Base-by-base conservation (phyloP, 1,140 invertebrate species). In the Papilio polyxenes region DNA sequence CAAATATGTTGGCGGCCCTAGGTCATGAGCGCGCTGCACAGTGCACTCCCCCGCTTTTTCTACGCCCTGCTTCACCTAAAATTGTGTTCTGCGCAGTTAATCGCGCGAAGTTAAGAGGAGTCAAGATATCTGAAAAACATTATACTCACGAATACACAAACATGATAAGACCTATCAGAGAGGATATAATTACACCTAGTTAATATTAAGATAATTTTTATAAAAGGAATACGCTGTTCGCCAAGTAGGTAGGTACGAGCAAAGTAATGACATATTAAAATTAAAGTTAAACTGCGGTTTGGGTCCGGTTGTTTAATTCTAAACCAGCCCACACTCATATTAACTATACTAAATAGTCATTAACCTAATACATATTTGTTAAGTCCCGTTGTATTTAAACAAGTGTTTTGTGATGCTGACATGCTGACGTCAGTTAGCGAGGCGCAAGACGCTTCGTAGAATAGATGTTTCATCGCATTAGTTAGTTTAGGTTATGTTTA, bases 401-500 rank as follows among this genome's bases (percentile, higher is more conserved):
- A 10, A 65, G 59, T 31, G 44, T 37, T 56, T 76, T 76, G 75
- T 76, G 44, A 77, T 37, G 65, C 62, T 65, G n/a, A 62, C 15
- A 15, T 53, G 51, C 10, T 65, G 62, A 80, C 78, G 59, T 80
- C 78, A 80, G 40, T n/a, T 17, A 49, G 37, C 8, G 44, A 49
- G 59, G 23, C 56, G 77, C 59, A 23, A 80, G 56, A 48, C 40
- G 59, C 23, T 80, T 80, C 20, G 49, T 77, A n/a, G 4, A 44
- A 44, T 44, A 44, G 74, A 48, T 49, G 74, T 75, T 72, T 72
- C 31, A 72, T 15, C 11, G 31, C 65, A 75, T 49, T 37, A 75
- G 6, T 75, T 65, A 76, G 75, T 76, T 81, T 44, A 84, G 82
- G 82, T 83, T 83, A 83, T 82, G 77, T 82, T 80, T 82, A 82